Base-by-base conservation (phyloP, 2,113 vertebrate species). In the Diglossa brunneiventris region DNA sequence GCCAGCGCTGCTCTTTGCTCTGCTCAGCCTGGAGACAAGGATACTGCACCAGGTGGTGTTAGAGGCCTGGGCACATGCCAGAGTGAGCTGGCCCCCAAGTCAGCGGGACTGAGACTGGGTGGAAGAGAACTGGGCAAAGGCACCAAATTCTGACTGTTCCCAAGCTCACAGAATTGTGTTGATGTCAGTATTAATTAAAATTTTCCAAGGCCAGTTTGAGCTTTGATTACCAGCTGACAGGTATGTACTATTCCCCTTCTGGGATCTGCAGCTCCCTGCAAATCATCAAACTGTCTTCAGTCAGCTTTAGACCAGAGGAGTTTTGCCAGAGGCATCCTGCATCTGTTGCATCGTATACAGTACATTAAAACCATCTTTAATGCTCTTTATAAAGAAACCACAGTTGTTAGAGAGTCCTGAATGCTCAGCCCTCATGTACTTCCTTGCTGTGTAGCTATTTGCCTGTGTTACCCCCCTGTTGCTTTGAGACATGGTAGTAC, bases 351-450 rank as follows among this genome's bases (percentile, higher is more conserved):
- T 94, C 93, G 93, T 92, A 96, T 69, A 96, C 87, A 77, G 79
- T 96, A 97, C 97, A 98, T 98, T 98, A 96, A 97, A 98, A 97
- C 95, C 97, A 97, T 98, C 97, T 97, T 97, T 97, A 80, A 35
- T 92, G 81, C 35, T 91, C 93, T 97, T 96, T 93, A 50, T 88
- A 94, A 94, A 94, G 93, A 96, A 97, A 96, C 95, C 95, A 93
- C 96, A 95, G 91, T 95, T 90, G 94, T 92, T 90, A 95, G 75
- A 70, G 79, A 66, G 79, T 63, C 62, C 89, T 56, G 69, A 85
- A 74, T 13, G 79, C 87, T 94, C 86, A 95, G 94, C 90, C 83
- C 85, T 87, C 72, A 4, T 94, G 92, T 74, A 59, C 72, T 91
- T 88, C 73, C 79, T 95, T 92, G 95, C 91, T 88, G 61, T 92